Base-by-base conservation (phyloP, 92 coral and sea anemone genomes). In the Ricordea florida region DNA sequence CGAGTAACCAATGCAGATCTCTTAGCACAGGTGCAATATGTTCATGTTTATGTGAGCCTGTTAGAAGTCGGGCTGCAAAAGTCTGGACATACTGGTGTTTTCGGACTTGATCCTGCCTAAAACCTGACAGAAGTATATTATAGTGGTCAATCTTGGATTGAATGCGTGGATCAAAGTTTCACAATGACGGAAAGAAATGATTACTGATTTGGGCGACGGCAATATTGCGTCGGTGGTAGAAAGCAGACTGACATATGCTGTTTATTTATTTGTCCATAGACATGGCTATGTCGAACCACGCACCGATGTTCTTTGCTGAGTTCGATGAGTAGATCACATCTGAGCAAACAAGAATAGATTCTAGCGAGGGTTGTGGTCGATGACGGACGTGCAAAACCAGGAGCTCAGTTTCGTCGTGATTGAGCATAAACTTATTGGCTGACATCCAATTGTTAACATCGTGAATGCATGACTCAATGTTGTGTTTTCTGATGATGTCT, bases 11-110 rank as follows among this genome's bases (percentile, higher is more conserved):
- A 46, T 66, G 74, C 58, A 66, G 52, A 28, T 66, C 33, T 26
- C 47, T 43, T 33, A 66, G 74, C 27, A 49, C 55, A 52, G 63
- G 64, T 37, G 62, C 35, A 51, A 69, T 69, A 36, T 69, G 76
- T 49, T 69, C 64, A 36, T 69, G 76, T 51, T 69, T 69, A 43
- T 45, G 46, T 36, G 76, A 43, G 62, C 76, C 76, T 56, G 78
- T 71, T 41, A 37, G 37, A 57, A 72, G 79, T 72, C 68, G 51
- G 34, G 67, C 68, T 2, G 67, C 79, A 35, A 52, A 56, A 13
- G 53, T 38, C 23, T 55, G 79, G 34, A 56, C 80, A 1, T 56
- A 56, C 51, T 74, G 58, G 28, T 42, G 60, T 44, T 74, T 74
- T 47, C 49, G 71, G 40, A 74, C 36, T 43, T 74, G 71, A 55